phyloP scores from a whole-genome alignment of 2,888 invertebrate genomes.

The Kuschelorhynchus macadamiae region DNA sequence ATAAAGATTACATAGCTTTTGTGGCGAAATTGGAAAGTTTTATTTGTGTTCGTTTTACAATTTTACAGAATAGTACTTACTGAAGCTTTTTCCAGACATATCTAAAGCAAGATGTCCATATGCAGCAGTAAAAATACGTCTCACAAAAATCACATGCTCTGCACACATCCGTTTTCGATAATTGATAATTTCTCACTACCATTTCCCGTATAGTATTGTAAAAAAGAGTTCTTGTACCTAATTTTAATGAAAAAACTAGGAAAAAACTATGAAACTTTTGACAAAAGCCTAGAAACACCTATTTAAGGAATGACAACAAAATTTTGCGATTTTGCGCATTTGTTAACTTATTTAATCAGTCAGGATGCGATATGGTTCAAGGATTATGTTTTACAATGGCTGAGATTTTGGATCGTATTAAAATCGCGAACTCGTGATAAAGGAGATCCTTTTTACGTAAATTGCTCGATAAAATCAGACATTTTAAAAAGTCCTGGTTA shows the following conservation, averaged over 20 bases:
- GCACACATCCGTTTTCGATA: neutral
- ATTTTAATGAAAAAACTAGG: no score
- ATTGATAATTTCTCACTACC: constrained; percentile 21
- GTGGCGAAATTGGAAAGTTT: no score
- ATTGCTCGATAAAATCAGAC: no score
- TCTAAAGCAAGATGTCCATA: constrained; percentile 26
- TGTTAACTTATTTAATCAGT: constrained; percentile 1
- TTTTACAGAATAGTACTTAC: no score
- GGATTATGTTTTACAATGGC: constrained; percentile 19
- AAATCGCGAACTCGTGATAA: no score
- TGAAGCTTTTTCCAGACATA: constrained; percentile 20
- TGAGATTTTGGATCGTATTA: constrained; percentile 3
- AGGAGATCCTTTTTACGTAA: no score
- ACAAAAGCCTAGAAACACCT: neutral
- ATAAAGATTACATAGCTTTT: no score
- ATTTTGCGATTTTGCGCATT: constrained; percentile 13
- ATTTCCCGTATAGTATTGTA: neutral
- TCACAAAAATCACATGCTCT: constrained; percentile 30
- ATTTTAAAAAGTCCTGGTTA: no score
- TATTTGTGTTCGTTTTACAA: no score
- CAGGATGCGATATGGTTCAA: constrained; percentile 13
- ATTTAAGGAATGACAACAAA: constrained; percentile 13
- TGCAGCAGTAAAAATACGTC: constrained; percentile 29
- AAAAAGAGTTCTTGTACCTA: no score
- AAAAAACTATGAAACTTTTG: no score